These are phyloP conservation scores for Amazona guildingii DNA, from an alignment of 2,113 vertebrate genomes.

Conservation along the genomic window DNA sequence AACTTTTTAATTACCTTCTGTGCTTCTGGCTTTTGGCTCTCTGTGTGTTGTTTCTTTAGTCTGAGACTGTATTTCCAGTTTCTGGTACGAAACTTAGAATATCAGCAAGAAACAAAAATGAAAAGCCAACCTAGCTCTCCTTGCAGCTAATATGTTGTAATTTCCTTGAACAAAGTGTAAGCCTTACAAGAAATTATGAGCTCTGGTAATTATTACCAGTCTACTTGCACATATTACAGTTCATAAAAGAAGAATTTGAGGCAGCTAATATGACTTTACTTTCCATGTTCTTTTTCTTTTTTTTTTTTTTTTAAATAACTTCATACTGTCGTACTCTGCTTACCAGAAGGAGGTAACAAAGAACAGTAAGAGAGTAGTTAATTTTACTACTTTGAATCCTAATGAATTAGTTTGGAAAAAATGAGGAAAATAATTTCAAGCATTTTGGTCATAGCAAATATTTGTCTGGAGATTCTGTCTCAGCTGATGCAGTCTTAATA, in stretches of 20 bases:
- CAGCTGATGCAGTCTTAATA: neutral
- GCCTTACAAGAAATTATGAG: neutral
- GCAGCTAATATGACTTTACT: neutral
- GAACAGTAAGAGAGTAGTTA: neutral
- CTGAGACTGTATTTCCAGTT: neutral
- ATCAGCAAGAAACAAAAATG: neutral
- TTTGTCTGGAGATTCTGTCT: neutral
- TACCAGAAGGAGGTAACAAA: neutral
- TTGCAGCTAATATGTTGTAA: neutral
- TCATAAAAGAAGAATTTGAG: neutral
- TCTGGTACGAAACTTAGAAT: neutral
- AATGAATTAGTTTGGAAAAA: neutral
- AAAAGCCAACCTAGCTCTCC: neutral
- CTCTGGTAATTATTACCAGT: neutral
- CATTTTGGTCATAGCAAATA: neutral
- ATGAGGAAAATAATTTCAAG: neutral
- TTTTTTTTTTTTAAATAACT: neutral
- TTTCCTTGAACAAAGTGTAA: neutral
- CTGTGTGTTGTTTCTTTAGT: neutral
- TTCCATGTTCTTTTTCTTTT: neutral
- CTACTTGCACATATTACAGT: neutral
- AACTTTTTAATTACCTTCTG: neutral
- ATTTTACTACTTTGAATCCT: neutral
- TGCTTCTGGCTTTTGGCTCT: neutral
- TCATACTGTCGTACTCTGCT: neutral